These are phyloP conservation scores for Camptogramma bilineatum DNA, from an alignment of 2,888 invertebrate species.

Conservation along the genomic window DNA sequence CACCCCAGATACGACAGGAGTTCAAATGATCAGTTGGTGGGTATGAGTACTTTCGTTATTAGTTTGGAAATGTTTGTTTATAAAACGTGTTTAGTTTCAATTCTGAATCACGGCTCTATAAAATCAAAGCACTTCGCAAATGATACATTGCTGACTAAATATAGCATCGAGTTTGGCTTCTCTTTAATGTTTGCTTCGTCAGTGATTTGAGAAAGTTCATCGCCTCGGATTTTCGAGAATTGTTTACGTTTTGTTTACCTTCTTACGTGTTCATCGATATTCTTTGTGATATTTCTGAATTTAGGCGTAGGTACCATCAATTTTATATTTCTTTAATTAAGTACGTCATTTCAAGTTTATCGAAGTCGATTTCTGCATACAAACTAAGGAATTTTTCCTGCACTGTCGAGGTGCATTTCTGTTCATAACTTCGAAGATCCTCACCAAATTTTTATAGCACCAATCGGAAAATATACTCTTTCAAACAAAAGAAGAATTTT, in stretches of 20 bases:
- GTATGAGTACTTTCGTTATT: too few relatives aligned
- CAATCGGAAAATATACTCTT: too few relatives aligned
- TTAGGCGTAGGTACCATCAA: background rate
- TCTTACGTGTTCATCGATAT: background rate
- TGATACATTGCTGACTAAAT: slow-evolving; percentile 25
- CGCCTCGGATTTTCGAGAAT: slow-evolving; percentile 20
- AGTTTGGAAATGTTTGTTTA: background rate
- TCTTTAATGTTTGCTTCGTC: slow-evolving; percentile 20
- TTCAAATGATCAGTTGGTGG: too few relatives aligned
- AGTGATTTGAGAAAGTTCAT: slow-evolving; percentile 31
- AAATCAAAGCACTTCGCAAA: slow-evolving; percentile 24
- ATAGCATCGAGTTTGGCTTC: slow-evolving; percentile 32
- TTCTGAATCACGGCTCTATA: slow-evolving; percentile 21
- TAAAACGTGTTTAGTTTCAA: background rate
- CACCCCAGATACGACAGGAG: too few relatives aligned
- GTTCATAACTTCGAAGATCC: too few relatives aligned
- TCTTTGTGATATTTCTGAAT: background rate
- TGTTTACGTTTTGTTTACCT: slow-evolving; percentile 16
- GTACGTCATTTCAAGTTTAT: too few relatives aligned
- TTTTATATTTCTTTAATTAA: too few relatives aligned
- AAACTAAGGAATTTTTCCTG: too few relatives aligned
- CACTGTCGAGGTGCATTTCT: too few relatives aligned
- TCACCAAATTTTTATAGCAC: too few relatives aligned
- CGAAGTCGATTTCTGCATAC: too few relatives aligned
- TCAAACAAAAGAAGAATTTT: too few relatives aligned